Base-by-base conservation (phyloP, 1,140 invertebrate genomes). In the Gerris buenoi region DNA sequence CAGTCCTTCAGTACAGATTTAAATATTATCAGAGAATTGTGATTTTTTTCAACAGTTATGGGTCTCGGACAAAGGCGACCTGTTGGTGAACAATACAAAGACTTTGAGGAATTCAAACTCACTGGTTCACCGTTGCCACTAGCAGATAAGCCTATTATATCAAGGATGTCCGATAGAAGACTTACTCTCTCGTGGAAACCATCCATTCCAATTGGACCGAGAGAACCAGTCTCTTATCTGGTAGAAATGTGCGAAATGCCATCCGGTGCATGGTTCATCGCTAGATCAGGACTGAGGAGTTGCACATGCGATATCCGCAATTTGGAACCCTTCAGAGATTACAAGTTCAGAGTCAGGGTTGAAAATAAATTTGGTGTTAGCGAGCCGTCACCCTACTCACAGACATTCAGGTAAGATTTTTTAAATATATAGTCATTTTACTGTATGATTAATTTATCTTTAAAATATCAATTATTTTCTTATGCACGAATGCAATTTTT, bases 361-460 rank as follows among this genome's bases (percentile, higher is more conserved):
- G 93, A 96, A 74, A 97, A 97, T 76, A 92, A 93, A 76, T 93
- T 91, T 74, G 95, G 94, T n/a, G 84, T 96, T n/a, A 95, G 92
- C 76, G 94, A 97, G 75, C 93, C 95, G 0, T 94, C 90, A 28
- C 91, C 92, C 3, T 92, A 85, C 74, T 88, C 87, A 0, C 83
- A 87, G 65, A 94, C 91, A 0, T 89, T 88, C 72, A 81, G 82
- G 76, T 79, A 71, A 66, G 28, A 66, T 15, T 26, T 62, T 23
- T 59, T 46, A 66, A 27, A 64, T 15, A 46, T 46, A 28, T 5
- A 23, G 46, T 33, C 25, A 60, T n/a, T 64, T 26, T 22, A 27
- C 58, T 3, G 15, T 14, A 10, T 28, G 25, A 25, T 61, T 65
- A 5, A 23, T n/a, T n/a, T n/a, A n/a, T n/a, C n/a, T n/a, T n/a